Conservation (phyloP, 2,888 invertebrate genomes). For the Drosophila pseudotalamancana region DNA sequence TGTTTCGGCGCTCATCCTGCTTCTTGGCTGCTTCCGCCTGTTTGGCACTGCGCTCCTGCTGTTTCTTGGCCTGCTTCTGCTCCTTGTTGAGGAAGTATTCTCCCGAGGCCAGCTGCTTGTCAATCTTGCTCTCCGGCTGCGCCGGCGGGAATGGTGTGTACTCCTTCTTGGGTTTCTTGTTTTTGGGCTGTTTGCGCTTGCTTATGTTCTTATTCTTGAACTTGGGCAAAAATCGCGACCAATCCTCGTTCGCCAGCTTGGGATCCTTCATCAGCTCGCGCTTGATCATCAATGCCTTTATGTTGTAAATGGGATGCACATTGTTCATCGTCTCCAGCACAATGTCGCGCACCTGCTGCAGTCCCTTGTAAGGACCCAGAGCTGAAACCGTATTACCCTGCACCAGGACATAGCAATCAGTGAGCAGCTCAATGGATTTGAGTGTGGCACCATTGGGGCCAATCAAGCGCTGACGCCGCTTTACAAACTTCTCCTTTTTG, state of each 20-base stretch:
- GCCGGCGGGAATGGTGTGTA: conserved; percentile 99
- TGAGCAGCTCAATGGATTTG: conserved; percentile 97
- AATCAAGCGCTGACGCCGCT: conserved; percentile 96
- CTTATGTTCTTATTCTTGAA: conserved; percentile 95
- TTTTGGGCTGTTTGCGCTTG: conserved; percentile 94
- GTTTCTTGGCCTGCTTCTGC: conserved; percentile 89
- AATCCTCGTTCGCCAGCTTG: conserved; percentile 94
- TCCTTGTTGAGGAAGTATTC: conserved; percentile 98
- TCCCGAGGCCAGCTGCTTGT: conserved; percentile 96
- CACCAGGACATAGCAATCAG: conserved; percentile 97
- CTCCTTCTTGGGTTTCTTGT: conserved; percentile 94
- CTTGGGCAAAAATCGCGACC: conserved; percentile 98
- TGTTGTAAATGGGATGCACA: conserved; percentile 99
- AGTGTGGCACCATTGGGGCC: conserved; percentile 99
- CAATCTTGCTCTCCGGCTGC: conserved; percentile 96
- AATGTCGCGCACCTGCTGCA: conserved; percentile 93
- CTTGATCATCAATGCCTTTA: conserved; percentile 98
- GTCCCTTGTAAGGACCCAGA: conserved; percentile 97
- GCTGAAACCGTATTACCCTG: conserved; percentile 99
- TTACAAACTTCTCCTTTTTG: conserved; percentile 97
- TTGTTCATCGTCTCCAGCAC: conserved; percentile 99
- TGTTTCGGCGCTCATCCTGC: conserved; percentile 90
- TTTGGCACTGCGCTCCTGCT: conserved; percentile 91
- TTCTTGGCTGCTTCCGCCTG: conserved; percentile 90
- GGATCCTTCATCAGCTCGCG: conserved; percentile 97